Conservation (phyloP, 92 coral and sea anemone genomes). For the Hydrozoanthus gracilis region DNA sequence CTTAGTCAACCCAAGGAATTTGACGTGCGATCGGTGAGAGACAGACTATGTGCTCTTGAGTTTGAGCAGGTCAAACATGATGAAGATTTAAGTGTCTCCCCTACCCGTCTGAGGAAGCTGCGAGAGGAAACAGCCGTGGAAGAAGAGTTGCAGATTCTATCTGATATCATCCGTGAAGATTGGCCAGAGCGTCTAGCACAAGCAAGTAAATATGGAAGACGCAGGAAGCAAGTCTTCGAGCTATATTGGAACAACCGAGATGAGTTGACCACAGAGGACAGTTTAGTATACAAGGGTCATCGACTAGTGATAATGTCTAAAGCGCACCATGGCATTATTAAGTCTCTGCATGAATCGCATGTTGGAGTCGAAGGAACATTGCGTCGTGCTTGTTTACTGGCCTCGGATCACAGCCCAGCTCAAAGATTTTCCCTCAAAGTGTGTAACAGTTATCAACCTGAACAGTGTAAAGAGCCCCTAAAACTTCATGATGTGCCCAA, state of each 20-base stretch:
- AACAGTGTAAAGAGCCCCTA: conserved; percentile 55
- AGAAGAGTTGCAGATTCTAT: neutral
- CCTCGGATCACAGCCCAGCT: conserved; percentile 51
- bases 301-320: conserved; percentile 18
- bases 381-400: conserved; percentile 38
- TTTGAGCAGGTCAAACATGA: neutral
- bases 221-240: neutral
- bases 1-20: neutral
- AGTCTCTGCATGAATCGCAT: conserved; percentile 5
- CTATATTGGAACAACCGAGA: conserved; percentile 4
- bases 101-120: neutral
- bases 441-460: conserved; percentile 48
- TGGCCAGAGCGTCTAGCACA: neutral
- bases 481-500: conserved; percentile 35
- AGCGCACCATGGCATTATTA: conserved; percentile 26
- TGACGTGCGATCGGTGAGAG: neutral
- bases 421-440: conserved; percentile 49
- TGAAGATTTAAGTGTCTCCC: neutral
- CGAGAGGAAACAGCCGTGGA: neutral
- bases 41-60: neutral
- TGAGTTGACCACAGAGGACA: conserved; percentile 29
- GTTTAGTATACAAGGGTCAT: conserved; percentile 38
- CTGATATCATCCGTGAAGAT: neutral
- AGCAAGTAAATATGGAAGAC: neutral
- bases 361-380: conserved; percentile 32